phyloP scores from a whole-genome alignment of 2,797 vertebrate genomes.

The Hippopotamyrus pictus region DNA sequence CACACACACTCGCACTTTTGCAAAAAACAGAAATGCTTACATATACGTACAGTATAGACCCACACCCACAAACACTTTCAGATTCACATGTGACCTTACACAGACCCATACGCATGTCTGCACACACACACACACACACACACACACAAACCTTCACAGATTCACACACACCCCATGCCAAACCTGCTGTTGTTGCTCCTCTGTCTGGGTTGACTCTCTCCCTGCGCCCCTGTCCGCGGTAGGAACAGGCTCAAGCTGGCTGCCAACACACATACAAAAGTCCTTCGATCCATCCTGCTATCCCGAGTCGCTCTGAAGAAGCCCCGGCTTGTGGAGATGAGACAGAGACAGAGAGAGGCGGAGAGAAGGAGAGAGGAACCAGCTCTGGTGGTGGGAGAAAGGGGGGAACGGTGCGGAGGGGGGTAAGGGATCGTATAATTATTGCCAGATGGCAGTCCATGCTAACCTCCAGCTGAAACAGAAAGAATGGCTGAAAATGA shows the following conservation, averaged over 20 bases:
- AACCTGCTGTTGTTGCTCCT: slow-evolving; percentile 55
- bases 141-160: not conserved
- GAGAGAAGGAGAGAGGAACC: slow-evolving; percentile 19
- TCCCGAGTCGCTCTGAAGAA: slow-evolving; percentile 21
- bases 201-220: slow-evolving; percentile 36
- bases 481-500: not conserved
- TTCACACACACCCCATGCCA: not conserved
- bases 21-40: not conserved
- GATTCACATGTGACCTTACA: not conserved
- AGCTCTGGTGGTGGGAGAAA: slow-evolving; percentile 10
- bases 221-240: slow-evolving; percentile 43
- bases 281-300: slow-evolving; percentile 47
- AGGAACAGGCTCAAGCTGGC: slow-evolving; percentile 48
- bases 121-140: not conserved
- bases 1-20: not conserved
- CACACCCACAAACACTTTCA: not conserved
- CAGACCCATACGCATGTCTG: not conserved
- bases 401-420: slow-evolving; percentile 1
- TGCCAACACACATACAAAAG: slow-evolving; percentile 45
- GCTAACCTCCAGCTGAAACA: slow-evolving; percentile 29
- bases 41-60: not conserved
- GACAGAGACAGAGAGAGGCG: slow-evolving; percentile 29
- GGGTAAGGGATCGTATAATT: slow-evolving; percentile 45
- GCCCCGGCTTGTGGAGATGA: not conserved
- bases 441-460: slow-evolving; percentile 56